phyloP scores from a whole-genome alignment of 2,113 vertebrate species.

The Scalopus aquaticus region DNA sequence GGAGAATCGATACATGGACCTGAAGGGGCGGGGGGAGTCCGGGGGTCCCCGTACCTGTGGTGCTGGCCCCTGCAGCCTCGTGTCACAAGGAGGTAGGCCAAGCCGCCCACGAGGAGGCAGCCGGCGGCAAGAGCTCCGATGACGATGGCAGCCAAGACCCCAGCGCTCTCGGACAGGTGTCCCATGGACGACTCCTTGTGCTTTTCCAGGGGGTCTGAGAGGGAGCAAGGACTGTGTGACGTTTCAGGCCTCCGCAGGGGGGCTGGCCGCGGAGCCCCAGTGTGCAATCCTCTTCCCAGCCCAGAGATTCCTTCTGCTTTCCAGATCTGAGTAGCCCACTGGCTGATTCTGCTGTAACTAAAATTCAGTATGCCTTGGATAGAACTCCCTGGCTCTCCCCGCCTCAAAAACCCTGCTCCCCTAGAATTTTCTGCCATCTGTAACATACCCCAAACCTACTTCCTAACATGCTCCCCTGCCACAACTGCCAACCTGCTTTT shows the following conservation, averaged over 20 bases:
- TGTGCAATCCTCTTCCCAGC: background rate
- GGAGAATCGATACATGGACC: background rate
- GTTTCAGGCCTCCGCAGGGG: too few relatives aligned
- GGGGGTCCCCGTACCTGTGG: constrained; percentile 33
- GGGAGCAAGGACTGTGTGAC: background rate
- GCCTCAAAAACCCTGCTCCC: background rate
- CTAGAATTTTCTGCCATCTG: background rate
- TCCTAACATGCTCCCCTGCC: background rate
- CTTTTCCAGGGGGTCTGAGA: background rate
- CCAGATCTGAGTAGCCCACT: background rate
- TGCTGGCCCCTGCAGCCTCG: background rate
- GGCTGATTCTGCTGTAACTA: background rate
- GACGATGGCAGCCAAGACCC: background rate
- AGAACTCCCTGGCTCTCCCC: background rate
- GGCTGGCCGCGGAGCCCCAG: background rate
- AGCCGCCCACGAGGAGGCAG: background rate
- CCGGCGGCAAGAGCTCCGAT: background rate
- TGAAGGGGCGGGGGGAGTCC: background rate
- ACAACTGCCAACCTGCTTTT: background rate
- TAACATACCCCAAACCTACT: background rate
- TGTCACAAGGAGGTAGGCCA: constrained; percentile 51
- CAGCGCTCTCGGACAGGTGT: background rate
- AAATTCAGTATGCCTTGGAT: background rate
- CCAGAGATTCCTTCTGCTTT: background rate
- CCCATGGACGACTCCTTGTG: accelerated